These are phyloP conservation scores for Phallusia fumigata DNA, from an alignment of 23 tunicate genomes.

Conservation along the genomic window DNA sequence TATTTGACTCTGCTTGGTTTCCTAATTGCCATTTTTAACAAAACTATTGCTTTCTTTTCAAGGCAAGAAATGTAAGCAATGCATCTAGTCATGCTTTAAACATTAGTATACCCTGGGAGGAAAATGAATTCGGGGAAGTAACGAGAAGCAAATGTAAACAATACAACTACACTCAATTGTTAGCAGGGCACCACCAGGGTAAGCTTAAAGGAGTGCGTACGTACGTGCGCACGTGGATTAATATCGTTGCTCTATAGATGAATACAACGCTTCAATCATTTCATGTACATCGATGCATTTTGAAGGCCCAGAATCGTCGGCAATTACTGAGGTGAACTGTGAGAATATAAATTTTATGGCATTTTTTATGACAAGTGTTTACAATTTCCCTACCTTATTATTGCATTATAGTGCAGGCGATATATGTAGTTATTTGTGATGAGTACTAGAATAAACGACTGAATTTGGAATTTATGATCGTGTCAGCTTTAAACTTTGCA, in stretches of 20 bases:
- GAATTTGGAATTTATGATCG: too few species aligned
- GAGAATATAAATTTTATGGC: too few species aligned
- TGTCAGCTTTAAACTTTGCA: not conserved
- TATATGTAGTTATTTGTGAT: too few species aligned
- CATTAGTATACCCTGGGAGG: not conserved
- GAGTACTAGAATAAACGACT: too few species aligned
- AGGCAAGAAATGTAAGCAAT: not conserved
- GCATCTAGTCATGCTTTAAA: not conserved
- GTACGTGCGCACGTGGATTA: not conserved
- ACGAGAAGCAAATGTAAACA: not conserved
- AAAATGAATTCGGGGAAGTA: not conserved
- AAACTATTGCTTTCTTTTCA: not conserved
- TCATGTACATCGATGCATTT: not conserved
- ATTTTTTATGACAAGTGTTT: too few species aligned
- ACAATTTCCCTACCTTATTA: too few species aligned
- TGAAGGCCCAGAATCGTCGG: slow-evolving; percentile 1
- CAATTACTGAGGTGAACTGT: not conserved
- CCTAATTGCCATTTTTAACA: not conserved
- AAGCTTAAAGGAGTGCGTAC: not conserved
- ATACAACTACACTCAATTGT: not conserved
- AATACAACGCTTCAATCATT: not conserved
- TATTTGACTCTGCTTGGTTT: not conserved
- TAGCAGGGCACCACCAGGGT: not conserved
- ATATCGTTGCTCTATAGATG: not conserved
- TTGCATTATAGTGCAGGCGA: too few species aligned